These are phyloP conservation scores for Garra rufa DNA, from an alignment of 2,113 vertebrate genomes.

Conservation along the genomic window DNA sequence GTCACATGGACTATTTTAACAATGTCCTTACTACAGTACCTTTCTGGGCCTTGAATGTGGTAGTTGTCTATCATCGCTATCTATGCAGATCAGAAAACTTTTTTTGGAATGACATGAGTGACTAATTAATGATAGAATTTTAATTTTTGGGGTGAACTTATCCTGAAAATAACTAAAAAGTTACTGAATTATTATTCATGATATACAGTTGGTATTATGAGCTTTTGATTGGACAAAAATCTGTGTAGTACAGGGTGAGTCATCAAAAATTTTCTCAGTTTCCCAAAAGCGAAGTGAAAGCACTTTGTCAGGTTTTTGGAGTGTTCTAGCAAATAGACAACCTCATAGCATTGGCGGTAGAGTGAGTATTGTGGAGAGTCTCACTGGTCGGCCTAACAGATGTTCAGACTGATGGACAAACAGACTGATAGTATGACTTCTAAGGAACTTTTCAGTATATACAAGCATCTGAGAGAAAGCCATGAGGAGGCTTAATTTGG, in stretches of 20 bases:
- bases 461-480: not conserved
- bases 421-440: not conserved
- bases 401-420: not conserved
- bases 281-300: not conserved
- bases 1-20: too few relatives aligned
- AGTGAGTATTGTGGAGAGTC: not conserved
- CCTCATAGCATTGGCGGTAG: not conserved
- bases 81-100: too few relatives aligned
- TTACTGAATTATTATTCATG: too few relatives aligned
- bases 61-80: too few relatives aligned
- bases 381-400: not conserved
- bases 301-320: not conserved
- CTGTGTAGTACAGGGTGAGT: not conserved
- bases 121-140: too few relatives aligned
- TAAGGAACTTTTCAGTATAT: not conserved
- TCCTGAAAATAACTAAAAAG: too few relatives aligned
- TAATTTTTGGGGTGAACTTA: too few relatives aligned
- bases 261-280: not conserved
- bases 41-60: too few relatives aligned
- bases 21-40: too few relatives aligned
- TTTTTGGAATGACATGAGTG: too few relatives aligned
- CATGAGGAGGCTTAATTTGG: constrained; percentile 13
- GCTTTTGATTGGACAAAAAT: not conserved
- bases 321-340: not conserved
- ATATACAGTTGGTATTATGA: not conserved